These are phyloP conservation scores for human DNA, from an alignment of 2,113 vertebrate genomes.

Conservation along the genomic window DNA sequence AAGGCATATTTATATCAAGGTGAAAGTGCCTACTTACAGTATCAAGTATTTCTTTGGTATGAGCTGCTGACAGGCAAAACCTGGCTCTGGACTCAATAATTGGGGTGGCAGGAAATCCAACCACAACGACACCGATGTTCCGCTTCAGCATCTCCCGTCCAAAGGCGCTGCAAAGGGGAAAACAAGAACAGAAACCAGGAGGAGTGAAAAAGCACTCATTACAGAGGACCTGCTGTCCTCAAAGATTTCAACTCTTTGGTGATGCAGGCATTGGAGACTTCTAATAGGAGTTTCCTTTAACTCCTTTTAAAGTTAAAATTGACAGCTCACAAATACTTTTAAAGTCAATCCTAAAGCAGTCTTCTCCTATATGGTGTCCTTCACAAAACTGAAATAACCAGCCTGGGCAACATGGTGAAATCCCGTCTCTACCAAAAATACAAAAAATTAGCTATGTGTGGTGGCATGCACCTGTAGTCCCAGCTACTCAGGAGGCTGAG, in stretches of 20 bases:
- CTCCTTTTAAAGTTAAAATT: slow-evolving; percentile 43
- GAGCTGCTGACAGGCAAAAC: slow-evolving; percentile 95
- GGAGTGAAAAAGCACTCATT: neutral
- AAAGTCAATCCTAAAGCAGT: slow-evolving; percentile 37
- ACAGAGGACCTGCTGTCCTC: neutral
- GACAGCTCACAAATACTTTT: slow-evolving; percentile 49
- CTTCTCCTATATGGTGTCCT: slow-evolving; percentile 63
- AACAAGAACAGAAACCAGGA: neutral
- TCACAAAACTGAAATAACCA: slow-evolving; percentile 67
- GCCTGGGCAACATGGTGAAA: no score
- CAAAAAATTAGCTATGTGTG: no score
- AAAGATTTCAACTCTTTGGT: neutral
- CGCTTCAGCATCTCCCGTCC: slow-evolving; percentile 97
- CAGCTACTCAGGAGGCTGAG: no score
- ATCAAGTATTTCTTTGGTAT: slow-evolving; percentile 96
- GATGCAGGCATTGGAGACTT: neutral
- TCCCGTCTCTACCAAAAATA: no score
- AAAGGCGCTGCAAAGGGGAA: slow-evolving; percentile 88
- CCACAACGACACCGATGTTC: slow-evolving; percentile 95
- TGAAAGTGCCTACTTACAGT: slow-evolving; percentile 85
- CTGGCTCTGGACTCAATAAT: slow-evolving; percentile 98
- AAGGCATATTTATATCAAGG: neutral
- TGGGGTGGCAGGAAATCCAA: slow-evolving; percentile 97
- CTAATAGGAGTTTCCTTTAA: neutral
- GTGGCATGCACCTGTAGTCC: no score